phyloP scores from a whole-genome alignment of 2,797 vertebrate species.

The Geotrypetes seraphini region DNA sequence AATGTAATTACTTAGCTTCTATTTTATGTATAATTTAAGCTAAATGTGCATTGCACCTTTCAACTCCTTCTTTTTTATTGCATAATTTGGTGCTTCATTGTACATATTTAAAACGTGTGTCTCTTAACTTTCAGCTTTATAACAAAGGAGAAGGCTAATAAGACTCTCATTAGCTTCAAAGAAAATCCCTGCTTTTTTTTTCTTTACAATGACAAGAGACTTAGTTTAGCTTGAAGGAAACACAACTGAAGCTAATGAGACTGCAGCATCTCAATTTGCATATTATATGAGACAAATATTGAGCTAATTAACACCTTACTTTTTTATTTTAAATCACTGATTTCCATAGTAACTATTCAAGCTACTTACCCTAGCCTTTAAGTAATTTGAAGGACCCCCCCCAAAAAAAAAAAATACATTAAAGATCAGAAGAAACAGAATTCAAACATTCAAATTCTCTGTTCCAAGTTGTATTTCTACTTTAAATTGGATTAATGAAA shows the following conservation, averaged over 20 bases:
- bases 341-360: slow-evolving; percentile 23
- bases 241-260: slow-evolving; percentile 47
- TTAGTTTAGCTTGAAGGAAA: slow-evolving; percentile 50
- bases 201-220: slow-evolving; percentile 26
- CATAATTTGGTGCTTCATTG: background rate
- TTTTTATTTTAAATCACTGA: slow-evolving; percentile 34
- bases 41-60: no score
- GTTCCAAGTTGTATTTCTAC: no score
- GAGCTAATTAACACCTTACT: slow-evolving; percentile 56
- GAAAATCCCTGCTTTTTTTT: slow-evolving; percentile 13
- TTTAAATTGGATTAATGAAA: no score
- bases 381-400: no score
- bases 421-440: no score
- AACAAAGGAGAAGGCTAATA: slow-evolving; percentile 23
- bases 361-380: no score
- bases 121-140: slow-evolving; percentile 17
- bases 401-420: no score
- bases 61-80: background rate
- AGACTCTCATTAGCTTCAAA: slow-evolving; percentile 32
- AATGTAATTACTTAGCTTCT: no score
- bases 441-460: no score
- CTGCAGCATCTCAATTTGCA: slow-evolving; percentile 48
- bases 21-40: no score
- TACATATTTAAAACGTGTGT: slow-evolving; percentile 6
- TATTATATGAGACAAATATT: slow-evolving; percentile 66